Evolutionary conservation across 2,113 vertebrate genomes (phyloP), one percentile per base, ranked within the genome.

Genomic region (Epinephelus moara): DNA sequence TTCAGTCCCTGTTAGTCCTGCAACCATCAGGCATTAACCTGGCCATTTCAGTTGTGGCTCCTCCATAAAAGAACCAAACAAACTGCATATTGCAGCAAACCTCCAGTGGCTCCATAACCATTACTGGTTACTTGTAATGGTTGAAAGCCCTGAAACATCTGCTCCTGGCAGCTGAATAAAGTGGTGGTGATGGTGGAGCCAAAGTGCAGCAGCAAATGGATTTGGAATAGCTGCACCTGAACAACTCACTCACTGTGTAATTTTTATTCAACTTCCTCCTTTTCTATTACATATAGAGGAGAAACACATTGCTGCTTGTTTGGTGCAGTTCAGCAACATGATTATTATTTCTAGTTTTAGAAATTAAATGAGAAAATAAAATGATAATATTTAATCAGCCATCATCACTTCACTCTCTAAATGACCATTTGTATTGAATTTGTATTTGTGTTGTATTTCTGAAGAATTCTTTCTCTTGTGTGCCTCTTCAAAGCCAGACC

Each of bases 131-230:
- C 64, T 70, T 42, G 10, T 59, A 75, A 70, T 57, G 33, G 45
- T n/a, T 52, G 52, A 67, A 72, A 57, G 49, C 37, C 21, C 13
- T 55, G 3, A 61, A 73, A 61, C 47, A 33, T 66, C 15, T 64
- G 52, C 33, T 18, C 4, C 42, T 52, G 42, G 30, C 21, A 23
- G 50, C 37, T 40, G 49, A 74, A 49, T 2, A 9, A 27, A 66
- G 11, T 4, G 23, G 30, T 21, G 3, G 25, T 40, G 49, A 50
- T 50, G 27, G 42, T 19, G 19, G 49, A 47, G 59, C 49, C 68
- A 18, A 23, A 63, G 56, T 62, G 30, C 56, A 66, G 60, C 27
- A 73, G 57, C 21, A 84, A 79, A 84, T 55, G 47, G 64, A 52
- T 78, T 57, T 69, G 17, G 3, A 62, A 42, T 52, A 25, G 40